Percentiles rank a stretch among this genome's conserved stretches.
Conservation (phyloP, 1,140 invertebrate genomes). For the Oedothorax gibbosus region DNA sequence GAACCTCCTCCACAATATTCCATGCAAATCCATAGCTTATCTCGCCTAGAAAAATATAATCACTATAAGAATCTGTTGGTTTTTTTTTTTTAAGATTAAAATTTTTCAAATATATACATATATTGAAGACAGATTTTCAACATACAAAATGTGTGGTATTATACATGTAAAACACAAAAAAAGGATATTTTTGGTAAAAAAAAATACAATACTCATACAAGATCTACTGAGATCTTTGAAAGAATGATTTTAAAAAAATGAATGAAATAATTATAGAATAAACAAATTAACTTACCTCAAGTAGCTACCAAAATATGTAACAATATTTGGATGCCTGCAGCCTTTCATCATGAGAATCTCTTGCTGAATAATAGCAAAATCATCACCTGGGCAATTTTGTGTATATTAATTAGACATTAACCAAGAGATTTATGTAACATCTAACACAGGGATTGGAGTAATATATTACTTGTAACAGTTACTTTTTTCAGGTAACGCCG, state of each 20-base stretch:
- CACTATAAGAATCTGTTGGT: not conserved
- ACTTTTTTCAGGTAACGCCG: too few relatives aligned
- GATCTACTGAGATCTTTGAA: not conserved
- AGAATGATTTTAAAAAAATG: too few relatives aligned
- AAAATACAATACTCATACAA: not conserved
- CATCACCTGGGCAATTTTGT: slow-evolving; percentile 78
- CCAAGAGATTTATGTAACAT: too few relatives aligned
- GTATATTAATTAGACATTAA: too few relatives aligned
- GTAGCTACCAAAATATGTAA: slow-evolving; percentile 98
- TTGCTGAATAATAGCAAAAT: slow-evolving; percentile 98
- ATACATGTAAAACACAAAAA: not conserved
- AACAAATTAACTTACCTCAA: slow-evolving; percentile 73
- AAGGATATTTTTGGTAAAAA: not conserved
- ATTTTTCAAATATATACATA: not conserved
- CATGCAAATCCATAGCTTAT: slow-evolving; percentile 99
- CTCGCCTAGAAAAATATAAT: slow-evolving; percentile 71
- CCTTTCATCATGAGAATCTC: slow-evolving; percentile 99
- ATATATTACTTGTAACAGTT: too few relatives aligned
- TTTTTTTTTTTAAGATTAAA: not conserved
- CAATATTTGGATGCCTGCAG: slow-evolving; percentile 92
- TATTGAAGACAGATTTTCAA: not conserved
- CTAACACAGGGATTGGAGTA: too few relatives aligned
- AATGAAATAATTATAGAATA: not conserved
- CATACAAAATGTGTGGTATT: not conserved
- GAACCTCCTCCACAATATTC: slow-evolving; percentile 99